Conservation (phyloP, 2,113 vertebrate species). For the Pipa parva region DNA sequence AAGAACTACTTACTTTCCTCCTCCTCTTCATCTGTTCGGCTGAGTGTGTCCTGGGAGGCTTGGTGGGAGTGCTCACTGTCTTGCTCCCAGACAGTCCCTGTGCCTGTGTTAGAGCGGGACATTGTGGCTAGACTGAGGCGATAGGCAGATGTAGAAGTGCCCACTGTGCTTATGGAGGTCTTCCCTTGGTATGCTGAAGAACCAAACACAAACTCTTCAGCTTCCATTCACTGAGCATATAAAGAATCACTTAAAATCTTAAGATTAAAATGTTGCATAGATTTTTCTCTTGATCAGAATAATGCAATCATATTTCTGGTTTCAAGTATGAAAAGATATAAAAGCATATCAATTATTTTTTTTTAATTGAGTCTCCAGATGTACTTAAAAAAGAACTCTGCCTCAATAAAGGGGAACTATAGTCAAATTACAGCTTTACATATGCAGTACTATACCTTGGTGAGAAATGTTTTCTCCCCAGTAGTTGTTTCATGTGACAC, state of each 20-base stretch:
- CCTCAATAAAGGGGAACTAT: no score
- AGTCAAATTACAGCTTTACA: no score
- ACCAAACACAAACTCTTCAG: fast-evolving
- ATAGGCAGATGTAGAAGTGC: constrained; percentile 93
- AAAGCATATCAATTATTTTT: no score
- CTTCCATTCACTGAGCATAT: not conserved
- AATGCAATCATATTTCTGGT: no score
- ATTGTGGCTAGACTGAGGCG: constrained; percentile 95
- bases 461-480: no score
- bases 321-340: no score
- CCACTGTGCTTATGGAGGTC: constrained; percentile 94
- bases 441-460: no score
- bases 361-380: no score
- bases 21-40: constrained; percentile 94
- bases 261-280: not conserved
- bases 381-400: no score
- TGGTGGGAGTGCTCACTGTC: constrained; percentile 95
- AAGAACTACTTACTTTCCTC: constrained; percentile 93
- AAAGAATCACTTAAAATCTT: not conserved
- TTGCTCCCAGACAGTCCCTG: constrained; percentile 96
- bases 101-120: constrained; percentile 97
- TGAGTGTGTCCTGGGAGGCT: constrained; percentile 93
- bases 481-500: no score
- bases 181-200: constrained; percentile 90
- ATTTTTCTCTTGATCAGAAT: not conserved